Evolutionary conservation across 2,888 invertebrate genomes (phyloP).

Genomic region (Rapana venosa): DNA sequence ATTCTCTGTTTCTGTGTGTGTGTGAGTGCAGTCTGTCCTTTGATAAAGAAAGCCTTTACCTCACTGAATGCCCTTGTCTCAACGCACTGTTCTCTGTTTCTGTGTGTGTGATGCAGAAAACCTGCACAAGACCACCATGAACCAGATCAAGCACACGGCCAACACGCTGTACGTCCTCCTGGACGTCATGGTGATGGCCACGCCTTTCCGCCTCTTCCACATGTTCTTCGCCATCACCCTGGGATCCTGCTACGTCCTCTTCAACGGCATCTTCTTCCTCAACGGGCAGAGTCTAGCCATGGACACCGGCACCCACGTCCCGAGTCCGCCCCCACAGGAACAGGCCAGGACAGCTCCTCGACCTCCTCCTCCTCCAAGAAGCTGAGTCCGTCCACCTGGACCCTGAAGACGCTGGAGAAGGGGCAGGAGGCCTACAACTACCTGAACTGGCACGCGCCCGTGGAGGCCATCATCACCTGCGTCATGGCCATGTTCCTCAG

Average conservation of each 20-base stretch:
- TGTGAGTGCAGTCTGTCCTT: neutral
- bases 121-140: conserved; percentile 65
- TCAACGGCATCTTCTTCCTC: conserved; percentile 74
- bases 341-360: neutral
- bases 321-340: neutral
- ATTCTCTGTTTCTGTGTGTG: neutral
- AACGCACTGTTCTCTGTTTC: neutral
- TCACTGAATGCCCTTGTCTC: neutral
- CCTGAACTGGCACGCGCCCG: conserved; percentile 72
- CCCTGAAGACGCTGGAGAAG: neutral
- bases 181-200: conserved; percentile 68
- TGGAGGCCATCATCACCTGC: conserved; percentile 71
- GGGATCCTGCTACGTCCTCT: conserved; percentile 71
- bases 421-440: conserved; percentile 64
- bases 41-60: neutral
- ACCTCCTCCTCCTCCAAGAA: neutral
- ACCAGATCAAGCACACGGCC: conserved; percentile 70
- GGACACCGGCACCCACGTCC: conserved; percentile 1
- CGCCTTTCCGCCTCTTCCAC: conserved; percentile 73
- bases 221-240: conserved; percentile 69
- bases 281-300: conserved; percentile 65
- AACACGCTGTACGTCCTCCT: conserved; percentile 69
- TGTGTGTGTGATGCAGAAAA: neutral
- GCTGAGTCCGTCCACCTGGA: neutral
- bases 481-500: conserved; percentile 65